Evolutionary conservation across 1,140 invertebrate genomes (phyloP), one percentile per base, ranked within the genome.

Genomic region (Stenopsyche tienmushanensis): DNA sequence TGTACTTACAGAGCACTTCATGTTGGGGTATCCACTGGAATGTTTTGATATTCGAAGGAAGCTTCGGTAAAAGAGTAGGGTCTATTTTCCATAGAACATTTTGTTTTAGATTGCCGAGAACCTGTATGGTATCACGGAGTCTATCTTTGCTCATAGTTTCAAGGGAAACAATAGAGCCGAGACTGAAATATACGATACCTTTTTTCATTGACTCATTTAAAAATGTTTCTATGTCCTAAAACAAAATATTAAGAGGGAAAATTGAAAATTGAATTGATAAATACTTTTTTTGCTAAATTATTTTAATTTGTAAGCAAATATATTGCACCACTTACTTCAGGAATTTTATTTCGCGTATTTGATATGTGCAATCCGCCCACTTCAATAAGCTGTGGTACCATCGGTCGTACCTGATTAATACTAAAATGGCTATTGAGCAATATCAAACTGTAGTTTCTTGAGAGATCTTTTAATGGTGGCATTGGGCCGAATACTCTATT

Each of bases 1-100:
- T 87, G 73, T 71, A 87, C 75, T 72, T 85, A 84, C 70, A 85
- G 3, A 70, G 50, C 49, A 67, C 62, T 39, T 65, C 34, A 8
- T 66, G 83, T 75, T 91, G 89, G n/a, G 89, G 88, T 67, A 87
- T 76, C 88, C 88, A 90, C 67, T 83, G 79, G 50, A 81, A 71
- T 21, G 85, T 80, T 74, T 82, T 81, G 23, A 89, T 80, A 74
- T 88, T 88, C 18, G 72, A 23, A 10, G 85, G 81, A 62, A 83
- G 42, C 23, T 76, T 70, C 0, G 76, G 70, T 62, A 79, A 72
- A 25, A 74, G 75, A 25, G 78, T 80, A 44, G 75, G 76, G 47
- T 78, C 76, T 62, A 84, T 84, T 76, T 87, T 88, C 86, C 85
- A 88, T 20, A 89, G 66, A 59, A 87, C 81, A 74, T 78, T 82